Evolutionary conservation across 2,888 invertebrate species (phyloP).

Genomic region (Margaritifera margaritifera): DNA sequence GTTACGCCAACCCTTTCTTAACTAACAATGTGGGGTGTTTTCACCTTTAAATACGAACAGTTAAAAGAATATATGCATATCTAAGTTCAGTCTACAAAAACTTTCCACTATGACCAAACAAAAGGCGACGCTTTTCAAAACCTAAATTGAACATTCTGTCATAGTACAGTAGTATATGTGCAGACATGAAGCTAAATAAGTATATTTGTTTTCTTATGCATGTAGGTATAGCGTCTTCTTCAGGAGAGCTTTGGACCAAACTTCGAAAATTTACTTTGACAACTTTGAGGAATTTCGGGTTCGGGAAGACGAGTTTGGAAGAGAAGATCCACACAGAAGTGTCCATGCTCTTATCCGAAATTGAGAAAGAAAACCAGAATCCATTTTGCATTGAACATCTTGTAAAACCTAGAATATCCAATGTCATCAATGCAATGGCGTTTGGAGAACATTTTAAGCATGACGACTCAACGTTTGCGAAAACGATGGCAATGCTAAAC

Average conservation of each 20-base stretch:
- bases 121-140: too few relatives aligned
- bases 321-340: conserved; percentile 9
- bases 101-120: too few relatives aligned
- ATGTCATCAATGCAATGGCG: conserved; percentile 15
- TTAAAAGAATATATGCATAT: too few relatives aligned
- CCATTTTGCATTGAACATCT: conserved; percentile 8
- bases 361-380: conserved; percentile 5
- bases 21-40: too few relatives aligned
- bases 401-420: conserved; percentile 9
- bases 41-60: too few relatives aligned
- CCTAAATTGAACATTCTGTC: too few relatives aligned
- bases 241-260: conserved; percentile 10
- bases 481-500: conserved; percentile 1
- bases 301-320: conserved; percentile 14
- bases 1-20: too few relatives aligned
- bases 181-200: too few relatives aligned
- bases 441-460: conserved; percentile 14
- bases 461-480: conserved; percentile 11
- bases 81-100: too few relatives aligned
- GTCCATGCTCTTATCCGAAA: neutral
- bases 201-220: too few relatives aligned
- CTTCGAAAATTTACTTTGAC: conserved; percentile 11
- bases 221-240: too few relatives aligned
- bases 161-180: too few relatives aligned
- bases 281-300: conserved; percentile 8